phyloP scores from a whole-genome alignment of 1,140 invertebrate genomes.

The Neoseiulus cucumeris region DNA sequence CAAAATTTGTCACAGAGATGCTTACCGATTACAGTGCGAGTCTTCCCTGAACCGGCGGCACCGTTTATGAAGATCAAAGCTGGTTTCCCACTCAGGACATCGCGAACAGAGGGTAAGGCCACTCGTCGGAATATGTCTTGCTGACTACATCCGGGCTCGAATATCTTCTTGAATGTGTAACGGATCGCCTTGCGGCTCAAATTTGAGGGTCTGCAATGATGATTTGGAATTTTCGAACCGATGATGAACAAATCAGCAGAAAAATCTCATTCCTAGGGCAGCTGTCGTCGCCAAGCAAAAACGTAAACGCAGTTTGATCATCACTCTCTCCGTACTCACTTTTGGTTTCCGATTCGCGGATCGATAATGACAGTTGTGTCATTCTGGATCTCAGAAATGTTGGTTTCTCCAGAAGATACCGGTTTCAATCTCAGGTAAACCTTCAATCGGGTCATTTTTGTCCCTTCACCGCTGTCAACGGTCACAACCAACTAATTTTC shows the following conservation, averaged over 20 bases:
- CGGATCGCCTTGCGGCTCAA: conserved; percentile 16
- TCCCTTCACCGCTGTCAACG: too few relatives aligned
- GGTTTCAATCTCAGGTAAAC: neutral
- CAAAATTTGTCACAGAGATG: neutral
- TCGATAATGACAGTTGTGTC: neutral
- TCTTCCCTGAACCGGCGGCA: conserved; percentile 85
- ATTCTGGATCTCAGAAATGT: neutral
- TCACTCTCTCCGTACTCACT: too few relatives aligned
- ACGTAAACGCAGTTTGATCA: too few relatives aligned
- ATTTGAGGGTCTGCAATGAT: too few relatives aligned
- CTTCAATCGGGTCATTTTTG: neutral
- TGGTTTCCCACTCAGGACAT: conserved; percentile 37
- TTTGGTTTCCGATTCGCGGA: neutral
- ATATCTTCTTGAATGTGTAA: conserved; percentile 48
- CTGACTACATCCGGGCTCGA: conserved; percentile 51
- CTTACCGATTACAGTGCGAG: conserved; percentile 61
- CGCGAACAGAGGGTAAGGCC: conserved; percentile 59
- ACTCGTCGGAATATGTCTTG: conserved; percentile 62
- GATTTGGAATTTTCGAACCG: too few relatives aligned
- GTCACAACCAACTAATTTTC: too few relatives aligned
- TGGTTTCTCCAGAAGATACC: neutral
- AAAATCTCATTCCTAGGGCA: too few relatives aligned
- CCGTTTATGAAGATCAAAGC: conserved; percentile 80
- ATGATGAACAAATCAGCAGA: too few relatives aligned
- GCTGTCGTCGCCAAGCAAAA: too few relatives aligned